Percentiles rank a stretch among this genome's conserved stretches.
Conservation (phyloP, 2,113 vertebrate species). For the Entosphenus tridentatus region DNA sequence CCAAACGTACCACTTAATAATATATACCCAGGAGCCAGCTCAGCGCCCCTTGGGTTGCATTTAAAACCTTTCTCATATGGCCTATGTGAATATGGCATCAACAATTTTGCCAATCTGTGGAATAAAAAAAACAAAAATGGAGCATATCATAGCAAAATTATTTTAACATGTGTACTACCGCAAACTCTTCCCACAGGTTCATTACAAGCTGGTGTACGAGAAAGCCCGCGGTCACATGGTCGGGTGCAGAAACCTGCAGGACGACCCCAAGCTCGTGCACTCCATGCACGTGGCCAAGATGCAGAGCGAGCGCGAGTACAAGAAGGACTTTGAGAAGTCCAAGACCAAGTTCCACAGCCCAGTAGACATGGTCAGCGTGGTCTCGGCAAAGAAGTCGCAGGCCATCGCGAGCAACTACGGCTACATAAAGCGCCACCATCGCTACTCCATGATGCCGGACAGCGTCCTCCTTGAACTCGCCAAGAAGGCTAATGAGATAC, state of each 20-base stretch:
- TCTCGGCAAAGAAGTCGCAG: slow-evolving; percentile 29
- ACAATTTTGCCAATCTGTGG: no score
- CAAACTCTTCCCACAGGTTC: slow-evolving; percentile 8
- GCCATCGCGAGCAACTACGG: slow-evolving; percentile 25
- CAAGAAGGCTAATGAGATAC: slow-evolving; percentile 33
- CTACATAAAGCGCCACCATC: slow-evolving; percentile 25
- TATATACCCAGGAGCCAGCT: no score
- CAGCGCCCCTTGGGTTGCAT: no score
- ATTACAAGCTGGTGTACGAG: slow-evolving; percentile 36
- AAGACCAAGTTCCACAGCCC: slow-evolving; percentile 33
- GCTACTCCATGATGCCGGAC: slow-evolving; percentile 38
- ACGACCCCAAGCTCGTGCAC: slow-evolving; percentile 40
- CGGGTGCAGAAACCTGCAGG: slow-evolving; percentile 31
- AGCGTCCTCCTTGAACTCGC: slow-evolving; percentile 37
- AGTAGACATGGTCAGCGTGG: slow-evolving; percentile 21
- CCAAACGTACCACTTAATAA: no score
- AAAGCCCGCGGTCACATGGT: slow-evolving; percentile 38
- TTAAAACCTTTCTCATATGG: no score
- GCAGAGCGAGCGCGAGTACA: slow-evolving; percentile 36
- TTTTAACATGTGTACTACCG: no score
- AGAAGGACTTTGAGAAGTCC: slow-evolving; percentile 29
- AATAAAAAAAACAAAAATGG: no score
- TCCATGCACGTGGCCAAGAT: slow-evolving; percentile 37
- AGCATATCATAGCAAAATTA: no score
- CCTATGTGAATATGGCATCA: no score